Conservation (phyloP, 2,797 vertebrate species). For the Agapornis canus region DNA sequence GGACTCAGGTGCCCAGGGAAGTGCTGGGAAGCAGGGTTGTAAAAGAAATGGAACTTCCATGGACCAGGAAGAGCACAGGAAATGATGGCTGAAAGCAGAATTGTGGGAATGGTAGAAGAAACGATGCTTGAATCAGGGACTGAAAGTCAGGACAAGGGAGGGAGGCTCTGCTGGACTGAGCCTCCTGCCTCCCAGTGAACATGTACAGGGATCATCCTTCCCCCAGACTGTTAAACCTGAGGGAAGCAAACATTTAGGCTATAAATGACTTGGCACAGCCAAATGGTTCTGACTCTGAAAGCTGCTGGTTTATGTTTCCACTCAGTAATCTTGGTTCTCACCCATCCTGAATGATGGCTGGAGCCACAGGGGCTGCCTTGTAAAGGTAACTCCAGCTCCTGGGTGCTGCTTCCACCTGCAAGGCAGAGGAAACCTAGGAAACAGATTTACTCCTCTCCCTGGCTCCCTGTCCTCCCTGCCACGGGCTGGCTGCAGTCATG, state of each 20-base stretch:
- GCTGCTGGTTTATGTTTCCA: background rate
- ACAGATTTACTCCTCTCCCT: background rate
- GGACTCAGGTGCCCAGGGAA: fast-evolving
- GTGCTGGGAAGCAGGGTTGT: background rate
- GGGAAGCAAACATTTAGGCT: background rate
- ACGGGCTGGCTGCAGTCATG: fast-evolving
- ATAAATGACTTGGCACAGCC: background rate
- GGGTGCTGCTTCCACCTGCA: background rate
- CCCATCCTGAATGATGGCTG: background rate
- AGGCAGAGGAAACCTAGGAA: background rate
- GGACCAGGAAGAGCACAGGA: background rate
- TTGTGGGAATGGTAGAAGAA: background rate
- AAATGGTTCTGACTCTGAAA: background rate
- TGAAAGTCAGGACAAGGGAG: background rate
- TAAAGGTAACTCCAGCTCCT: background rate
- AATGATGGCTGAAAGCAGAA: background rate
- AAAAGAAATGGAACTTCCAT: background rate
- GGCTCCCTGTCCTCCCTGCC: background rate
- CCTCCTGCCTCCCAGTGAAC: background rate
- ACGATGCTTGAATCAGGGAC: background rate
- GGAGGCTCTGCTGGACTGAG: background rate
- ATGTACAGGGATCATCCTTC: background rate
- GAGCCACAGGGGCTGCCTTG: background rate
- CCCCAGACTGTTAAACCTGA: background rate
- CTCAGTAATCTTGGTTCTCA: background rate